Base-by-base conservation (phyloP, 2,888 invertebrate species). In the Empis stercorea region DNA sequence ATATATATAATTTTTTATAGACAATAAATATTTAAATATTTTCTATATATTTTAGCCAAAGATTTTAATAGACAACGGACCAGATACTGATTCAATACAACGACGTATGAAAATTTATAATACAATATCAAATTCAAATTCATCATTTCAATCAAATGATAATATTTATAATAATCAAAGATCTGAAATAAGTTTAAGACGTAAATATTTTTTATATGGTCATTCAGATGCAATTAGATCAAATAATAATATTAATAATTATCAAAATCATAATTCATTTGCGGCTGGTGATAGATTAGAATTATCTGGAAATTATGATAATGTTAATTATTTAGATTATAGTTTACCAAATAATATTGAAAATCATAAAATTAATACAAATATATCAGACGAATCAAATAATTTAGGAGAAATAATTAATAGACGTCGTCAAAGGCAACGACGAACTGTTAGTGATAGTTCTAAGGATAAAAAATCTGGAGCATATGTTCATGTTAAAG, bases 401-500 rank as follows among this genome's bases (percentile, higher is more conserved):
- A 53, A n/a, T n/a, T n/a, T 60, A 64, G 27, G 66, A 15, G 13
- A 30, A 15, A 38, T 37, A 27, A 27, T 27, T 9, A 27, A 27
- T n/a, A n/a, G 2, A 34, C 13, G 4, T 10, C 34, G 72, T 4
- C 36, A 17, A 15, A 71, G 72, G 32, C 71, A 73, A 52, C 68
- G 79, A 39, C 70, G 79, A 56, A 76, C 78, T 17, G 72, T 74
- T n/a, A 81, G 79, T 59, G 80, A 80, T 65, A 72, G 73, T 14
- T 73, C 76, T 20, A 73, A 74, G 54, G 75, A 74, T 50, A 73
- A 75, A 42, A 75, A 75, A 53, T 73, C 78, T 10, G 76, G 76
- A 5, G 68, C 71, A 4, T 73, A 72, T 55, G 63, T 72, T 20
- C 81, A 85, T 69, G 84, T 85, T 1, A 83, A 82, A 54, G 85